Base-by-base conservation (phyloP, 2,113 vertebrate genomes). In the Trogon surrucura region DNA sequence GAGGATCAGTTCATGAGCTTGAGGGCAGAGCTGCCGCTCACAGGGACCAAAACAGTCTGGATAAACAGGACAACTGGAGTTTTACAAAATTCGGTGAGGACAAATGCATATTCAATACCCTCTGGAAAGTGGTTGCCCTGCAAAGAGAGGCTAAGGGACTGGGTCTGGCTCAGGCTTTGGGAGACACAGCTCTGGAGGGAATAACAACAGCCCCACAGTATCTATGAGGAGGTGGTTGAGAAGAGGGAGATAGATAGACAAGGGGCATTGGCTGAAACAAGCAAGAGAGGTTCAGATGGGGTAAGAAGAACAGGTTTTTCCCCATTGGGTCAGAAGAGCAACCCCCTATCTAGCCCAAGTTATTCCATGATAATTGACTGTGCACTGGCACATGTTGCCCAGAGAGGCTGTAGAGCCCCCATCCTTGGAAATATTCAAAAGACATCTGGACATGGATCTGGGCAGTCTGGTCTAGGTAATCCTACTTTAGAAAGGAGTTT, bases 241-340 rank as follows among this genome's bases (percentile, higher is more conserved):
- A 50, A 69, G 19, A 36, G 7, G 10, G 27, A 57, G 11, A 8
- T 19, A 27, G 29, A 13, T 23, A 65, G 22, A 51, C 6, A 73
- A 74, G 29, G 36, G 9, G 1, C 8, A 8, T 20, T 27, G 34
- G 23, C 38, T 61, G 32, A 74, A 79, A 16, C 9, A 58, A 65
- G 19, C 2, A 51, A 70, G 29, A 53, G 8, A 30, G 2, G 3
- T 74, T 88, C 45, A 70, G 34, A 32, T 2, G 13, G 10, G 7
- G 17, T 51, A 19, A 5, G 26, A 44, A 19, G 19, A 60, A 54
- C 65, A 85, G 9, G 7, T 2, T 82, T 80, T 91, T 67, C 38
- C 6, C 15, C 13, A 6, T 0, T 27, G 26, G 6, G 16, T 48
- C 29, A 44, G 9, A 1, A 3, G 17, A 29, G 7, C 3, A n/a